Evolutionary conservation across 2,797 vertebrate genomes (phyloP), one percentile per base, ranked within the genome.

Genomic region (Staurois parvus): DNA sequence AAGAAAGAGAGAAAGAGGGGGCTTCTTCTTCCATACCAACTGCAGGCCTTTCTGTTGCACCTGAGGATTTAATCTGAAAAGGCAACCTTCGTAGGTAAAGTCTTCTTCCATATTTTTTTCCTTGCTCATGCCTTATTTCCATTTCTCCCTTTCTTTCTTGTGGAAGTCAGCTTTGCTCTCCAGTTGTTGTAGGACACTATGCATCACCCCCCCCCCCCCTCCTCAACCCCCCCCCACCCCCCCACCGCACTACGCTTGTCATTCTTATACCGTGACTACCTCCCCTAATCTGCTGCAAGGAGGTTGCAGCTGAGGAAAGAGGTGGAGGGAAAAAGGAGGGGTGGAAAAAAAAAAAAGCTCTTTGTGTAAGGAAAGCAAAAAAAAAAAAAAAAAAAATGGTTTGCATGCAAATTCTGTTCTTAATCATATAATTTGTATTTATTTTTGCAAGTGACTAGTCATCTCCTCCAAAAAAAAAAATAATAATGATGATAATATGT

Each of bases 1-100:
- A 45, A 45, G 42, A 45, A 45, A 45, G 11, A 45, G 11, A 45
- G 15, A 89, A 86, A 84, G 85, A 90, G 88, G 88, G 88, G 88
- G 84, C 88, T 84, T 88, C 86, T 84, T 88, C 86, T 37, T 37
- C 37, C 37, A 37, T 37, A 68, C 68, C 69, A 88, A 37, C 37
- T 52, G 69, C 37, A 30, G 78, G 64, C 62, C 74, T 45, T 24
- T 29, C 37, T 30, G 24, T 26, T 37, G 45, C 32, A 70, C 12
- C 52, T 12, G 32, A 32, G 24, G 28, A 73, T 73, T 68, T 5
- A 81, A 45, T 45, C 42, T 45, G 42, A 12, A 45, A 15, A 45
- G 11, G 40, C 17, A 76, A 32, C 79, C 7, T 69, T 76, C 32
- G 56, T 80, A 85, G 84, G 84, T 75, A 80, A 85, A 69, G 21